A percentile compares a stretch with the other conserved stretches of the same genome.
Conservation (phyloP, 2,797 vertebrate species). For the Anisognathus igniventris region DNA sequence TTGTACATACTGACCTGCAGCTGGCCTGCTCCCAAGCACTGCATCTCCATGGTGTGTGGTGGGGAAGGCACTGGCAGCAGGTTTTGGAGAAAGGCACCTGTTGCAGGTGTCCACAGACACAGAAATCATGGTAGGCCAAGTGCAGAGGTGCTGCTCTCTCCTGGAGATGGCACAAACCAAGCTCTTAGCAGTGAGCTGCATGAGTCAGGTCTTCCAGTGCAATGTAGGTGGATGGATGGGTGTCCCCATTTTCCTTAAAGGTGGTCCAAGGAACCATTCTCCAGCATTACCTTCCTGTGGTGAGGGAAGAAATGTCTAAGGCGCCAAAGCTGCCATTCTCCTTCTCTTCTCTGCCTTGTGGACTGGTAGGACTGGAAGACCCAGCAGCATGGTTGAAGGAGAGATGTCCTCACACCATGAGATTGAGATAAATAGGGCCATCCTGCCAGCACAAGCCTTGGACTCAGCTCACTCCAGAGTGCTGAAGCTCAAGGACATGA, state of each 20-base stretch:
- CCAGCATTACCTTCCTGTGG: not conserved
- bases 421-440: not conserved
- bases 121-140: not conserved
- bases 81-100: not conserved
- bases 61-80: not conserved
- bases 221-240: not conserved
- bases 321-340: not conserved
- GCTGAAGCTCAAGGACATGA: not conserved
- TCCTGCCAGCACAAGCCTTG: not conserved
- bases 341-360: not conserved
- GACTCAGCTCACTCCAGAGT: not conserved
- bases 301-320: not conserved
- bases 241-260: not conserved
- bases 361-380: not conserved
- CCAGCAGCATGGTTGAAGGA: not conserved
- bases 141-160: not conserved
- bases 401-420: not conserved
- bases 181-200: not conserved
- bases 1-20: not conserved
- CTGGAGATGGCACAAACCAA: not conserved
- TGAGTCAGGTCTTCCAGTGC: not conserved
- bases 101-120: not conserved
- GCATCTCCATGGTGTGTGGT: not conserved
- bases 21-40: not conserved
- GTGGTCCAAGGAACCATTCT: not conserved